These are phyloP conservation scores for Bos javanicus DNA, from an alignment of 2,113 vertebrate species.

Conservation along the genomic window DNA sequence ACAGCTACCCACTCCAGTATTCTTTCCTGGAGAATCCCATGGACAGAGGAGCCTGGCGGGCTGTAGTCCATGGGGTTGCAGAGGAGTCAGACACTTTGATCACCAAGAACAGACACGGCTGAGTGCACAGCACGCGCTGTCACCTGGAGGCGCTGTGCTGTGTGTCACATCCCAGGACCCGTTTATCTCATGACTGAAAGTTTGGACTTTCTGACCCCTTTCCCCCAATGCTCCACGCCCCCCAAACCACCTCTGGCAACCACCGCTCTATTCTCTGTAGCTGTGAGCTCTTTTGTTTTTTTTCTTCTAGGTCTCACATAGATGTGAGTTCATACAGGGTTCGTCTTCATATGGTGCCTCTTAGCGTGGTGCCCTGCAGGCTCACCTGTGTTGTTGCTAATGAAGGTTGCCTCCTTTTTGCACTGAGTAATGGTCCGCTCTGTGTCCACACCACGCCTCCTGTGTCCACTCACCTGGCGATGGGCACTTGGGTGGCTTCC, in stretches of 20 bases:
- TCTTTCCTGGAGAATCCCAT: background rate
- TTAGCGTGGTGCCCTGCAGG: fast-evolving
- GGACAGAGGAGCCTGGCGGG: background rate
- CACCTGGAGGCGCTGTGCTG: fast-evolving
- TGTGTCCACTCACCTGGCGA: fast-evolving
- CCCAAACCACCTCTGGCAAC: background rate
- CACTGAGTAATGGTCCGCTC: fast-evolving
- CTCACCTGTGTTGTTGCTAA: background rate
- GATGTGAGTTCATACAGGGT: fast-evolving
- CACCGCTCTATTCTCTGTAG: background rate
- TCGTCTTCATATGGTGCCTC: background rate
- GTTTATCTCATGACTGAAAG: fast-evolving
- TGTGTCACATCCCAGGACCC: fast-evolving
- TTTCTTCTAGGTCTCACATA: background rate
- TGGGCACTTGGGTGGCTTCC: fast-evolving
- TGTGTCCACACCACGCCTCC: background rate
- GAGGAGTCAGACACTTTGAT: background rate
- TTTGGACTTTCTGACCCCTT: background rate
- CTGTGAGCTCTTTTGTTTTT: background rate
- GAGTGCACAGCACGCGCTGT: fast-evolving
- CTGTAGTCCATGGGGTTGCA: background rate
- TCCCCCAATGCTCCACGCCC: fast-evolving
- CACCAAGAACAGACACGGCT: too few relatives aligned
- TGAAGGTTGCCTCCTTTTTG: background rate
- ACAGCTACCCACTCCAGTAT: background rate